phyloP scores from a whole-genome alignment of 2,797 vertebrate genomes.

The Ciconia nigra region DNA sequence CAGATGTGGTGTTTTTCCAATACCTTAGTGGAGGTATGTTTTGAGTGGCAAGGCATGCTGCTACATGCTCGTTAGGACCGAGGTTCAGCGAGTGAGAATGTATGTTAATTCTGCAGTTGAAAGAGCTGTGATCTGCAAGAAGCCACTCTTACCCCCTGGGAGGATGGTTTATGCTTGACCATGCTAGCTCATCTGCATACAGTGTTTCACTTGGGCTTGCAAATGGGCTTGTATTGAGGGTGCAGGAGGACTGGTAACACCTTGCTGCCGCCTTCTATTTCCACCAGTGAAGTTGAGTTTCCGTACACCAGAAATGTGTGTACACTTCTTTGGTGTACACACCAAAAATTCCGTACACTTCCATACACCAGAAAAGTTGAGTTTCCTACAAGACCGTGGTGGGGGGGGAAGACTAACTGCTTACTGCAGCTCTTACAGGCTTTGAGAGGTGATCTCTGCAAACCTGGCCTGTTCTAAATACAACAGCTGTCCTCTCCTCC shows the following conservation, averaged over 20 bases:
- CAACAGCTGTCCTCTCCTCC: neutral
- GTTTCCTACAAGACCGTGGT: neutral
- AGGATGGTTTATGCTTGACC: neutral
- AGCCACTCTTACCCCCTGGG: neutral
- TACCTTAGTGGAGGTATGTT: neutral
- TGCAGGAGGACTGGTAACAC: neutral
- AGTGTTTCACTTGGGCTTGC: neutral
- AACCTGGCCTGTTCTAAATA: neutral
- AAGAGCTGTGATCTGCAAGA: neutral
- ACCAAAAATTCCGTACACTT: too few relatives aligned
- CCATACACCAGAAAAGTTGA: neutral
- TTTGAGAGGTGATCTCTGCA: neutral
- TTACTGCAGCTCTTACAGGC: neutral
- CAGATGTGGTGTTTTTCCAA: neutral
- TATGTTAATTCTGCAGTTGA: neutral
- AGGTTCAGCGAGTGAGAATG: too few relatives aligned
- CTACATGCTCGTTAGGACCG: accelerated
- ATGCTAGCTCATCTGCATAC: neutral
- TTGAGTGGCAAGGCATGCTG: neutral
- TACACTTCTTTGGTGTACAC: too few relatives aligned
- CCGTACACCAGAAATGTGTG: too few relatives aligned
- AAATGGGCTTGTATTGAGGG: neutral
- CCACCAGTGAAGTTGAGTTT: neutral
- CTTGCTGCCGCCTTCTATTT: neutral
- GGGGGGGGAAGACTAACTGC: neutral